phyloP scores from a whole-genome alignment of 1,140 invertebrate species.

The Pteromalus puparum region DNA sequence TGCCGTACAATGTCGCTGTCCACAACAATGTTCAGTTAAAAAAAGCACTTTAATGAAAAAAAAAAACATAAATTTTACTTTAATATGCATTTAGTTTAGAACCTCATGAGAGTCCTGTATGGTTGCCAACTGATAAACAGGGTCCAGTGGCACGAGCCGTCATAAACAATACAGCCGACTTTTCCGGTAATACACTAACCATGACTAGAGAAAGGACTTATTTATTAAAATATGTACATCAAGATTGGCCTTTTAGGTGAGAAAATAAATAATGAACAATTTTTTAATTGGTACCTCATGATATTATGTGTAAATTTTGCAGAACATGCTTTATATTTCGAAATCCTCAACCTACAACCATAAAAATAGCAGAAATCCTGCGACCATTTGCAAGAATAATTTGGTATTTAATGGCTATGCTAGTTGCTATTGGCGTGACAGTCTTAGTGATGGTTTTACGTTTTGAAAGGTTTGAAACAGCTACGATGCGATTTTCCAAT shows the following conservation, averaged over 20 bases:
- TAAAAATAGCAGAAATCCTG: conserved; percentile 22
- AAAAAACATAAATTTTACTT: not conserved
- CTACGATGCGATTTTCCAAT: not conserved
- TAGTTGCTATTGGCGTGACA: not conserved
- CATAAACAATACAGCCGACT: conserved; percentile 5
- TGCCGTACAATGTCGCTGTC: no score
- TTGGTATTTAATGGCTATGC: conserved; percentile 23
- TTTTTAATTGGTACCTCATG: not conserved
- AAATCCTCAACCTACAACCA: conserved; percentile 35
- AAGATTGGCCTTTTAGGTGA: conserved; percentile 45
- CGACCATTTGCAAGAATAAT: conserved; percentile 5
- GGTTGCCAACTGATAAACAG: conserved; percentile 23
- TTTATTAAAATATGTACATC: conserved; percentile 32
- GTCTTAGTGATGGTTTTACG: not conserved
- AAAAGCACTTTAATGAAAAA: no score
- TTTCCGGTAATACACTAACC: conserved; percentile 32
- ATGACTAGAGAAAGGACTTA: conserved; percentile 35
- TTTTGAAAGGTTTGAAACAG: not conserved
- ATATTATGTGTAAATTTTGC: not conserved
- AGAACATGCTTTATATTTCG: conserved; percentile 49
- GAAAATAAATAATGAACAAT: not conserved
- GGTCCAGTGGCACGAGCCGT: conserved; percentile 44
- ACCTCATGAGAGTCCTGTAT: conserved; percentile 8
- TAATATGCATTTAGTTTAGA: conserved; percentile 31
- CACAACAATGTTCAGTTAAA: no score